These are phyloP conservation scores for Macropis europaea DNA, from an alignment of 2,888 invertebrate species.

Conservation along the genomic window DNA sequence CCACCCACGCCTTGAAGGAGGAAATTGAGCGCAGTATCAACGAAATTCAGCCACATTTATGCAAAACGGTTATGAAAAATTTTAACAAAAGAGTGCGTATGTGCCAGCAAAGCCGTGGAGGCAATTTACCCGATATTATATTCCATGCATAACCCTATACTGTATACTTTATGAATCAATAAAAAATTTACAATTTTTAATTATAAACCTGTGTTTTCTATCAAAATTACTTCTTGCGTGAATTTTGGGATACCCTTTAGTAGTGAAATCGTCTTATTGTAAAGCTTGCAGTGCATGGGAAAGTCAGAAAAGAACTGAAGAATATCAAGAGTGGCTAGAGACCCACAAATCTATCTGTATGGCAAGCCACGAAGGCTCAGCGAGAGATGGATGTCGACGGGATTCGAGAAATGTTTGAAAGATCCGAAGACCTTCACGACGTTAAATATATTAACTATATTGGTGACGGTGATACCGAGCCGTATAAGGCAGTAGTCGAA, in stretches of 20 bases:
- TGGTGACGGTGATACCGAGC: too few relatives aligned
- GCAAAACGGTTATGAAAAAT: conserved; percentile 59
- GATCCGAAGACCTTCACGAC: too few relatives aligned
- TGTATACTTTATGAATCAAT: conserved; percentile 5
- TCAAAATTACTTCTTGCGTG: conserved; percentile 1
- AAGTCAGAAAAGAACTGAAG: too few relatives aligned
- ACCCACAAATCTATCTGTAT: too few relatives aligned
- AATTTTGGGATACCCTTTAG: conserved; percentile 4
- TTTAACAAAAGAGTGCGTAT: conserved; percentile 57
- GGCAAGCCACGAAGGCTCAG: too few relatives aligned
- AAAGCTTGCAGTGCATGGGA: too few relatives aligned
- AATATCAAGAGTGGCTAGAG: too few relatives aligned
- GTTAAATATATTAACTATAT: too few relatives aligned
- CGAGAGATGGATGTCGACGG: too few relatives aligned
- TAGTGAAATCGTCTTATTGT: too few relatives aligned
- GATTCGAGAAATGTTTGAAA: too few relatives aligned
- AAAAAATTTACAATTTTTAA: conserved; percentile 12
- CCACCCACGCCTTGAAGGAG: conserved; percentile 45
- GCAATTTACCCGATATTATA: conserved; percentile 39
- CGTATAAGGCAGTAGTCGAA: too few relatives aligned
- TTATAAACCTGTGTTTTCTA: conserved; percentile 12
- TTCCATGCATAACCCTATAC: conserved; percentile 25
- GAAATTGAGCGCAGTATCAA: conserved; percentile 51
- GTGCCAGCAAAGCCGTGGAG: conserved; percentile 57
- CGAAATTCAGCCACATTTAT: conserved; percentile 61